Evolutionary conservation across 1,140 invertebrate species (phyloP).

Genomic region (Megathymus violae): DNA sequence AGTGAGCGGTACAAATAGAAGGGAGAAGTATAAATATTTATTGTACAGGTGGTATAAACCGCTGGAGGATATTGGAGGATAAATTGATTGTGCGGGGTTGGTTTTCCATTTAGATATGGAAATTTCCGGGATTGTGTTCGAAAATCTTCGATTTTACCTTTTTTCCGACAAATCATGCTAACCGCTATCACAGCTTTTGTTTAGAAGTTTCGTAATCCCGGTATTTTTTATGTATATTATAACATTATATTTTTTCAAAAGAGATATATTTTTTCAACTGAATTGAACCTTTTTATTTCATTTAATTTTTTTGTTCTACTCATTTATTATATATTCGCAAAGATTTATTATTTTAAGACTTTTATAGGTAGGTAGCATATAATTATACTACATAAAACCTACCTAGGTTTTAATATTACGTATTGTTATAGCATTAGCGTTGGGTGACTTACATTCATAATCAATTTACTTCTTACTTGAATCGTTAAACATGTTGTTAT

Average conservation of each 20-base stretch:
- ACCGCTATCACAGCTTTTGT: constrained; percentile 48
- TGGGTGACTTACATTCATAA: too few relatives aligned
- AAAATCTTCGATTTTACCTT: constrained; percentile 80
- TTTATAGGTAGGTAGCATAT: too few relatives aligned
- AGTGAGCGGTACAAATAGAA: constrained; percentile 66
- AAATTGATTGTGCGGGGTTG: constrained; percentile 83
- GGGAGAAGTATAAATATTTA: constrained; percentile 81
- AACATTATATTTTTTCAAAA: constrained; percentile 14
- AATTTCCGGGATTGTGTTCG: constrained; percentile 81
- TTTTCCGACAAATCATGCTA: constrained; percentile 74
- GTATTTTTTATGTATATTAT: constrained; percentile 12
- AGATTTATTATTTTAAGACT: too few relatives aligned
- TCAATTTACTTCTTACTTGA: too few relatives aligned
- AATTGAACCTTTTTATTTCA: too few relatives aligned
- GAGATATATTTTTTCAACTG: too few relatives aligned
- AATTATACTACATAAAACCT: too few relatives aligned
- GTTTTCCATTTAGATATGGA: constrained; percentile 84
- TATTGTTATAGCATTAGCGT: too few relatives aligned
- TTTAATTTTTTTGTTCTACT: too few relatives aligned
- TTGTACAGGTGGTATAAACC: constrained; percentile 82
- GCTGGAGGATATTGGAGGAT: constrained; percentile 80
- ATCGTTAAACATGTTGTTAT: too few relatives aligned
- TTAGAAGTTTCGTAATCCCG: constrained; percentile 39
- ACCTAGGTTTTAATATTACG: too few relatives aligned
- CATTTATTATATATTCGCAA: too few relatives aligned